Evolutionary conservation across 2,797 vertebrate species (phyloP).

Genomic region (Botia kubotai): DNA sequence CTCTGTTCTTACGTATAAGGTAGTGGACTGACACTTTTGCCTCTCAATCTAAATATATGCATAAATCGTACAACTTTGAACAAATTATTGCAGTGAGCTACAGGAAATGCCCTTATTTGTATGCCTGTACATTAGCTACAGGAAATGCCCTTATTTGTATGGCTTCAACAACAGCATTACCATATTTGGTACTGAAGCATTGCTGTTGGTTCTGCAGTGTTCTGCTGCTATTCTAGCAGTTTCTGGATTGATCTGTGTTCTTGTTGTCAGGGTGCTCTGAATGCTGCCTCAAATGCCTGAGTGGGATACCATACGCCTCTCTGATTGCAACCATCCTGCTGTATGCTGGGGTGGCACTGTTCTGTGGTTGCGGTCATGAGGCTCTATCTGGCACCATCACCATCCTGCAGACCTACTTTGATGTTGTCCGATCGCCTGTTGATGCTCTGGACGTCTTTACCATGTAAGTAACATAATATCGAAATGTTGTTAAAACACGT

Average conservation of each 20-base stretch:
- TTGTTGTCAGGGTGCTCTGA: conserved; percentile 88
- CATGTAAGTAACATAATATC: conserved; percentile 84
- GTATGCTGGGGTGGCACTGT: conserved; percentile 94
- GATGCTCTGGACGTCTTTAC: conserved; percentile 91
- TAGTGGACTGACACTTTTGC: too few species aligned
- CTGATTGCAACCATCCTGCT: conserved; percentile 96
- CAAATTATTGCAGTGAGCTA: background rate
- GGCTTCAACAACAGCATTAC: background rate
- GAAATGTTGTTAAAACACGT: background rate
- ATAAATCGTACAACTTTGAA: conserved; percentile 5
- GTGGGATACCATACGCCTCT: conserved; percentile 96
- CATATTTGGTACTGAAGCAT: background rate
- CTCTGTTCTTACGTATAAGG: too few species aligned
- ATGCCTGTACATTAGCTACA: background rate
- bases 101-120: background rate
- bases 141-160: background rate
- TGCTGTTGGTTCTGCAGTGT: background rate
- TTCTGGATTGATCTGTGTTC: conserved; percentile 43
- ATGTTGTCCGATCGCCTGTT: conserved; percentile 86
- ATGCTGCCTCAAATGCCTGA: conserved; percentile 97
- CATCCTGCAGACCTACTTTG: conserved; percentile 97
- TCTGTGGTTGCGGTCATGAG: conserved; percentile 97
- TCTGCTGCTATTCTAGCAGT: background rate
- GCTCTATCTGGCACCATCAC: conserved; percentile 93
- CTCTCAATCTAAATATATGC: background rate